Evolutionary conservation across 2,888 invertebrate genomes (phyloP).

Genomic region (Philhelius pedissequus): DNA sequence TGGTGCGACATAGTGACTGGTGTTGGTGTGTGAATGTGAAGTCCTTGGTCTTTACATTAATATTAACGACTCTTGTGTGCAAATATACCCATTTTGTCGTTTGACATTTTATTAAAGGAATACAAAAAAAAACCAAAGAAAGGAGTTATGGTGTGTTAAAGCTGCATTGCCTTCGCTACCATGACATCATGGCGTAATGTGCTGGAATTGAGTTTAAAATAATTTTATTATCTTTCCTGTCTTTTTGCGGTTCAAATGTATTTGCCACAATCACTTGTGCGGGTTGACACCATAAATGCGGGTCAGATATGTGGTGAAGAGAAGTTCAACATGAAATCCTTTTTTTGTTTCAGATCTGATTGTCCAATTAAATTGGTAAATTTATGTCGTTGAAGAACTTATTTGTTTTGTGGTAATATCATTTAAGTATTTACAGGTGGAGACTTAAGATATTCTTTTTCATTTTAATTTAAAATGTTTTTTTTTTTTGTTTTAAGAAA

Average conservation of each 20-base stretch:
- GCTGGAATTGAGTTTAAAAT: neutral
- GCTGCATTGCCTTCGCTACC: neutral
- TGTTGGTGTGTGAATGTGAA: too few relatives aligned
- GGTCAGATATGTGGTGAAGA: neutral
- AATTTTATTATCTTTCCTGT: neutral
- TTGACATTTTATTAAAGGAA: constrained; percentile 64
- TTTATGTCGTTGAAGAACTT: neutral
- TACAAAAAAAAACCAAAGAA: constrained; percentile 41
- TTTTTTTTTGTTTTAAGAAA: too few relatives aligned
- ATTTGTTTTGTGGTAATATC: too few relatives aligned
- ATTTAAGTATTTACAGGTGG: too few relatives aligned
- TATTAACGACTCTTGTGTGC: constrained; percentile 54
- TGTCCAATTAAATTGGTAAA: neutral
- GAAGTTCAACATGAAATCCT: neutral
- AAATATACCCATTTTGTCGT: constrained; percentile 48
- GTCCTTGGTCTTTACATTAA: constrained; percentile 40
- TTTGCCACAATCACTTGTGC: neutral
- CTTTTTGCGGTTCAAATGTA: neutral
- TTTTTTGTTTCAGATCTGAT: neutral
- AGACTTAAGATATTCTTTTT: too few relatives aligned
- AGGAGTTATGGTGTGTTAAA: neutral
- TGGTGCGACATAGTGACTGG: too few relatives aligned
- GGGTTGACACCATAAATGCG: too few relatives aligned
- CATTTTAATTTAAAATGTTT: too few relatives aligned
- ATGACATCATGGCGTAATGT: neutral